Base-by-base conservation (phyloP, 2,113 vertebrate genomes). In the Nanorana parkeri region DNA sequence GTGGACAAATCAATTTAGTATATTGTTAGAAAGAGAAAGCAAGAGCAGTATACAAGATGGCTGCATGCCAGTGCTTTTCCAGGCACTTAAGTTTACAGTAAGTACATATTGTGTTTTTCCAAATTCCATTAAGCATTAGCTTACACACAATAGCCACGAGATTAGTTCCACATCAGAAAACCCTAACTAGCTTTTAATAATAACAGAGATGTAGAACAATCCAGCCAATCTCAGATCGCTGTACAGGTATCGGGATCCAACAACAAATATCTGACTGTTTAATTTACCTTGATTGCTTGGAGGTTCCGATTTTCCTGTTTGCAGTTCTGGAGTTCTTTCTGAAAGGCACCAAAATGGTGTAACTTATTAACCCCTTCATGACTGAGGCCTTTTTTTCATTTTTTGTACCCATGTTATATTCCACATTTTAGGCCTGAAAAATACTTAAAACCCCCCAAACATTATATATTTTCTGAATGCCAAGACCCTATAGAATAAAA, bases 291-390 rank as follows among this genome's bases (percentile, higher is more conserved):
- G 84, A 98, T 93, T 73, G 94, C 97, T 85, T 97, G 97, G 4
- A 99, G 88, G 87, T 95, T 97, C 85, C 96, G 95, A 83, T 93
- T 89, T 87, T 99, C 97, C 88, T 98, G 96, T 86, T 96, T 98
- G 90, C 92, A 97, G 86, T 92, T 95, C 89, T 96, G 71, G 80
- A 99, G 88, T 87, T 99, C 97, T 87, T 95, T 96, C 98, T 99
- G 88, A 94, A 11, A 6, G 56, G 15, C 73, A 19, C 52, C n/a
- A 10, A 63, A 63, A 28, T 73, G 8, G 8, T 15, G 13, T 13
- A 47, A 13, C 41, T 47, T 47, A 47, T 15, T 47, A 47, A 47
- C 0, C 41, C 3, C 41, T 47, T n/a, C n/a, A n/a, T n/a, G n/a
- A n/a, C n/a, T n/a, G n/a, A n/a, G n/a, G n/a, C n/a, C n/a, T n/a